These are phyloP conservation scores for Paratrypauchen microcephalus DNA, from an alignment of 2,797 vertebrate genomes.

Conservation along the genomic window DNA sequence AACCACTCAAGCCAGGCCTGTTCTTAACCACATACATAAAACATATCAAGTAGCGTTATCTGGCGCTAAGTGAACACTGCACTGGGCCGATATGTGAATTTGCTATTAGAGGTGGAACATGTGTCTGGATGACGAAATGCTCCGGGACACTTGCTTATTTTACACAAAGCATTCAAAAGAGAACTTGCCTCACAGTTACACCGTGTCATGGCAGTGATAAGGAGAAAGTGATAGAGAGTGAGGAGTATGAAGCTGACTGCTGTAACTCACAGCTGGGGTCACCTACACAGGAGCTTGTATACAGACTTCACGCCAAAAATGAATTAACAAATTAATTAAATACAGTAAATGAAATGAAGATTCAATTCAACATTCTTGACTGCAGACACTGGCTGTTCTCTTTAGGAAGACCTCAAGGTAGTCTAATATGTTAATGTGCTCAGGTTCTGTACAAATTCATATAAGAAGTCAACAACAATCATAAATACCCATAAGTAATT, in stretches of 20 bases:
- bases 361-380: neutral
- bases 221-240: constrained; percentile 57
- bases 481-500: constrained; percentile 34
- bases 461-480: neutral
- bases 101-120: constrained; percentile 62
- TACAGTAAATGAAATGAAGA: neutral
- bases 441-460: neutral
- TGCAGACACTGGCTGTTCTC: neutral
- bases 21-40: constrained; percentile 60
- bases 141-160: constrained; percentile 59
- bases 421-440: neutral
- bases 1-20: constrained; percentile 35
- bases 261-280: constrained; percentile 59
- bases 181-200: constrained; percentile 51
- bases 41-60: constrained; percentile 69
- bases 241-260: constrained; percentile 44
- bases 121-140: constrained; percentile 57
- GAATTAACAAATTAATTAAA: neutral
- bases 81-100: constrained; percentile 74
- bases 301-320: constrained; percentile 36
- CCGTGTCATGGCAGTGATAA: constrained; percentile 64
- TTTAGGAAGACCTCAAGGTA: neutral
- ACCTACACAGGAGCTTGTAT: constrained; percentile 56
- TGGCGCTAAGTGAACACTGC: constrained; percentile 70
- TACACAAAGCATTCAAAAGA: constrained; percentile 49